Evolutionary conservation across 2,888 invertebrate genomes (phyloP), one percentile per base, ranked within the genome.

Genomic region (Tetramorium bicarinatum): DNA sequence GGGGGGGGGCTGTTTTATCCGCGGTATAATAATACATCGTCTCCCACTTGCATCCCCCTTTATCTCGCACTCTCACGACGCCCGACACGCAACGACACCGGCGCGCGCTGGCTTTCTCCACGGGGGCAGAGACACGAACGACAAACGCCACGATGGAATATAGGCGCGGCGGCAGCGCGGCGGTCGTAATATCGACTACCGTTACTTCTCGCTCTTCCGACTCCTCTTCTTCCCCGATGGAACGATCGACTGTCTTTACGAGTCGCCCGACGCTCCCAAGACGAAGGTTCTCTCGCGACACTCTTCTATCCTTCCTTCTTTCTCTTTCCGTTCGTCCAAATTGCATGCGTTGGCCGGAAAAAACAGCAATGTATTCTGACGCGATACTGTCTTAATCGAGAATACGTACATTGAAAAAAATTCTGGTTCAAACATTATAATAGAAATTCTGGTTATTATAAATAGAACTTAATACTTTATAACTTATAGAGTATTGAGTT

Each of bases 181-280:
- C 87, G 64, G 81, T 86, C 87, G 87, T 91, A 91, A 90, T 91
- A 88, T 85, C 84, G 85, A 88, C 89, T 91, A 91, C 91, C 91
- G 91, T 91, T 91, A 91, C 69, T 90, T 86, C 88, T 89, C 87
- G 77, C 89, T 88, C 87, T 89, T 90, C 84, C 83, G 64, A 54
- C 81, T 80, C 61, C 84, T 69, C 87, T 80, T 79, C 54, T 84
- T 61, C 47, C 21, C 18, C 8, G 13, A 47, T 29, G 61, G 38
- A 67, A 62, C 59, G 56, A 47, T 71, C 77, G 38, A 62, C 76
- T 41, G 75, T 62, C 66, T 79, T 79, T 72, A 29, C 9, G 56
- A 76, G 38, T 38, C 77, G 71, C 34, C 41, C 41, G 54, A 54
- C 18, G 29, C 54, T 76, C n/a, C 52, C 18, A 47, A 34, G 62